Evolutionary conservation across 2,797 vertebrate species (phyloP).

Genomic region (Ataeniobius toweri): DNA sequence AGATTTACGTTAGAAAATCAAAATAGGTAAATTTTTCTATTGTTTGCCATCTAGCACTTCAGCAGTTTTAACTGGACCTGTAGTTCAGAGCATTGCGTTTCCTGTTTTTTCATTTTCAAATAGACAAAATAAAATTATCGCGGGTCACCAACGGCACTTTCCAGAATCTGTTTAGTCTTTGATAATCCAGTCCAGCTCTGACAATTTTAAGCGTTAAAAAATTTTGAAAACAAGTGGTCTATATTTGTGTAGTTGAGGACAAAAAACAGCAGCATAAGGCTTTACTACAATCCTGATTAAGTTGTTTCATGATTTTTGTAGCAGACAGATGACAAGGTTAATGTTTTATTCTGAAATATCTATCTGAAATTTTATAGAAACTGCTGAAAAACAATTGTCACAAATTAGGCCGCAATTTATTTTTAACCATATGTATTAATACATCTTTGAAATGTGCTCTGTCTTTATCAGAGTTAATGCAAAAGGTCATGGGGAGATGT

Average conservation of each 20-base stretch:
- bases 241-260: not conserved
- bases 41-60: not conserved
- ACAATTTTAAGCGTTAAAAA: conserved; percentile 13
- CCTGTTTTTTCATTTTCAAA: not conserved
- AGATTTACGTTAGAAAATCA: not conserved
- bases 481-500: conserved; percentile 47
- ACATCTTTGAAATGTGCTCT: conserved; percentile 50
- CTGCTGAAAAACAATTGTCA: not conserved
- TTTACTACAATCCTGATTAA: not conserved
- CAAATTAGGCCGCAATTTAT: conserved; percentile 35
- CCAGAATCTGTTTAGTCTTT: not conserved
- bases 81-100: not conserved
- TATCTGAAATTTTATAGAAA: not conserved
- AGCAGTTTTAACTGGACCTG: not conserved
- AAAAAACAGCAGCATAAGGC: not conserved
- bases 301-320: not conserved
- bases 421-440: conserved; percentile 48
- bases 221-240: conserved; percentile 8
- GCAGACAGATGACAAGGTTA: not conserved
- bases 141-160: not conserved
- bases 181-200: not conserved
- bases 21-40: not conserved
- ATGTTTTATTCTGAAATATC: not conserved
- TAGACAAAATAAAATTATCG: not conserved
- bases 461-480: conserved; percentile 70